These are phyloP conservation scores for Callochromis pleurospilus DNA, from an alignment of 2,113 vertebrate genomes.

Conservation along the genomic window DNA sequence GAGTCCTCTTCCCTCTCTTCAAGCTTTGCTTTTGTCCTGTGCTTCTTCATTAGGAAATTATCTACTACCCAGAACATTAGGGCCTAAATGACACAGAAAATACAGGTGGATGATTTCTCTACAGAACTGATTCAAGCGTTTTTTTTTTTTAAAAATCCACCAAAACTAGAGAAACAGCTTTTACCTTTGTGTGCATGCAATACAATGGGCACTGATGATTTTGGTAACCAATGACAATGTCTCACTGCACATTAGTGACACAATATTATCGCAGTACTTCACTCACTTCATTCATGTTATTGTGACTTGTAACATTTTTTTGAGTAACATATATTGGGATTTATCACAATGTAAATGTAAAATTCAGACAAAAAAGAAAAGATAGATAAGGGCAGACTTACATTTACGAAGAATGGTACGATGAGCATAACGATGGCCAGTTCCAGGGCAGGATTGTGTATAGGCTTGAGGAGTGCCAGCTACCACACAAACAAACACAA, in stretches of 20 bases:
- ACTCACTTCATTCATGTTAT: background rate
- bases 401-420: conserved; percentile 95
- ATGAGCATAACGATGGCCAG: conserved; percentile 97
- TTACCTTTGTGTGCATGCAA: background rate
- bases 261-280: background rate
- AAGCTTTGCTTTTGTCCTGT: conserved; percentile 95
- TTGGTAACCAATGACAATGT: background rate
- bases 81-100: conserved; percentile 67
- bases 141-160: background rate
- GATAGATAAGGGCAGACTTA: conserved; percentile 63
- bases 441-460: conserved; percentile 88
- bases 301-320: background rate
- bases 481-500: conserved; percentile 60
- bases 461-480: conserved; percentile 87
- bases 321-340: background rate
- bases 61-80: conserved; percentile 99
- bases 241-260: background rate
- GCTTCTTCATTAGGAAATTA: conserved; percentile 99
- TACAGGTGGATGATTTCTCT: background rate
- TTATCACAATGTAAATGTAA: background rate
- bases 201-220: background rate
- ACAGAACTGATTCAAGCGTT: background rate
- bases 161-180: background rate
- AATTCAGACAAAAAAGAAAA: background rate
- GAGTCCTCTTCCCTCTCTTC: conserved; percentile 91